Base-by-base conservation (phyloP, 2,888 invertebrate genomes). In the Hetaerina titia region DNA sequence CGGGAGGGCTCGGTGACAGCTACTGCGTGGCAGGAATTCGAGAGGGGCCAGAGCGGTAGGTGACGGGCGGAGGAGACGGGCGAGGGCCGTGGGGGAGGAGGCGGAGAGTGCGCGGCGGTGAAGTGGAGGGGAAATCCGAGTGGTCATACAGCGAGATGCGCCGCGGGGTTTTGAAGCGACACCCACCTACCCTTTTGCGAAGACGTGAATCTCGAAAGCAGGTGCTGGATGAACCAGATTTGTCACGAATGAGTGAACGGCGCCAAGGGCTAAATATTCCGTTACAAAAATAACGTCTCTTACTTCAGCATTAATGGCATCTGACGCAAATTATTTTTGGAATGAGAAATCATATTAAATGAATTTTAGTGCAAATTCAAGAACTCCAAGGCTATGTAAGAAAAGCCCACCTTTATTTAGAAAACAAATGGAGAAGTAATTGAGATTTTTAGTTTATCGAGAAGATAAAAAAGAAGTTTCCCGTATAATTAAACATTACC, bases 181-280 rank as follows among this genome's bases (percentile, higher is more conserved):
- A 15, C 19, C 22, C 2, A 31, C 81, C 25, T 31, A 81, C 31
- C 81, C 81, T 25, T 31, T 81, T 25, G 81, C 81, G 81, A 81
- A 9, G 25, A 25, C 25, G 25, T 25, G 25, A 25, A 31, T 81
- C 25, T 25, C 13, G 81, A 11, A 31, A 31, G 15, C 81, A 81
- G 81, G 81, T 81, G 31, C 81, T 81, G 81, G 81, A 81, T 25
- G 81, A 81, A 81, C 81, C 81, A 81, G 81, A 81, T 31, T 31
- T 22, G 81, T 81, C 81, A 22, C 9, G 81, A 81, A 81, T 31
- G 81, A 31, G 25, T 31, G 25, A 31, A 31, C 13, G 81, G 31
- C 81, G 25, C 81, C 81, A 81, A 25, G 31, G 81, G 31, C 25
- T 5, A 31, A 15, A 81, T 81, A 81, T 31, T 81, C 81, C 25